phyloP scores from a whole-genome alignment of 2,888 invertebrate species.

The Amphipoea oculea region DNA sequence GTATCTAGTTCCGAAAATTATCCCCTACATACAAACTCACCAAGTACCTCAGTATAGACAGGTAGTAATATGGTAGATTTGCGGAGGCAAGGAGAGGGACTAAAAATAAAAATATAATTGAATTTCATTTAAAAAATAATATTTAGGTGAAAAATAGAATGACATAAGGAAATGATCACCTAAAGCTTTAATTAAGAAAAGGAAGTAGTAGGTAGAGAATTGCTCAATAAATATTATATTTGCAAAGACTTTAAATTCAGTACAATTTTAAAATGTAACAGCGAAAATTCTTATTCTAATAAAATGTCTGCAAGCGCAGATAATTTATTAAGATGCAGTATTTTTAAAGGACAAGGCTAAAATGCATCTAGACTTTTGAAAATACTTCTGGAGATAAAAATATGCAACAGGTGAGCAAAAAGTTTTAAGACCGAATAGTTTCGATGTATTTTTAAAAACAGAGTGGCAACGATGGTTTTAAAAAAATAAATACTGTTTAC shows the following conservation, averaged over 20 bases:
- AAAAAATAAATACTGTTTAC: not conserved
- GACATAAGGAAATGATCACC: not conserved
- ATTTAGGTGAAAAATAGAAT: not conserved
- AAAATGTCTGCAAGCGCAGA: conserved; percentile 6
- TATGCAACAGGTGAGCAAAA: conserved; percentile 17
- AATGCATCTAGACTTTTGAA: not conserved
- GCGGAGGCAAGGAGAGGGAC: not conserved
- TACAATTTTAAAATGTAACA: not conserved
- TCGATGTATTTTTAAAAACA: not conserved
- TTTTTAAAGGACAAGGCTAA: not conserved
- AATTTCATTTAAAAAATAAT: not conserved
- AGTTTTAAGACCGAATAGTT: not conserved
- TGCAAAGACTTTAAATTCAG: not conserved
- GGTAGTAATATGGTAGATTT: not conserved
- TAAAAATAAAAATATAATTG: not conserved
- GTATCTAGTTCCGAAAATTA: not conserved
- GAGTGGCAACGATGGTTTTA: not conserved
- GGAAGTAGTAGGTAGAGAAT: not conserved
- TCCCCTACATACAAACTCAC: not conserved
- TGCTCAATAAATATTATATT: conserved; percentile 8
- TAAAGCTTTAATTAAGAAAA: not conserved
- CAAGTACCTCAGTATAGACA: not conserved
- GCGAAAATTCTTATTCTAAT: not conserved
- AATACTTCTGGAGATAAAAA: conserved; percentile 5
- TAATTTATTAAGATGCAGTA: not conserved